Evolutionary conservation across 1,140 invertebrate genomes (phyloP).

Genomic region (Neodiprion virginianus): DNA sequence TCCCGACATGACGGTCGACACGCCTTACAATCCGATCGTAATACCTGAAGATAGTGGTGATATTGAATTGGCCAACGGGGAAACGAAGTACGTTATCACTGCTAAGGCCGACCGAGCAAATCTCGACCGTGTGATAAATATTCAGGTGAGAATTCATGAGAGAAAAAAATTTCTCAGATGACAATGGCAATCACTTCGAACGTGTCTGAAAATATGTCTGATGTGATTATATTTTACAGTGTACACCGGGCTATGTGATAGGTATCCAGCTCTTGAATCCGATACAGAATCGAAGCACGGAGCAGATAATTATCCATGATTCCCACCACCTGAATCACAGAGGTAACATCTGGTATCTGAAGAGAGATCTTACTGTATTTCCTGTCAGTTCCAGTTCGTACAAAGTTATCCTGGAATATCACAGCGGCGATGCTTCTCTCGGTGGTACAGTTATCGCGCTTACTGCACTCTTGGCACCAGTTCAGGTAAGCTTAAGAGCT

Average conservation of each 20-base stretch:
- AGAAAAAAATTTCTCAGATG: neutral
- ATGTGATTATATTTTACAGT: slow-evolving; percentile 65
- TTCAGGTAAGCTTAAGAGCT: slow-evolving; percentile 33
- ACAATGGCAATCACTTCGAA: neutral
- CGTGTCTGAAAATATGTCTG: neutral
- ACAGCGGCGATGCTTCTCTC: slow-evolving; percentile 77
- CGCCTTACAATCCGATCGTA: slow-evolving; percentile 71
- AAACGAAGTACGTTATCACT: slow-evolving; percentile 81
- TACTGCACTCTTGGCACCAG: slow-evolving; percentile 74
- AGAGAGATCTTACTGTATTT: slow-evolving; percentile 84
- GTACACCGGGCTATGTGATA: slow-evolving; percentile 77
- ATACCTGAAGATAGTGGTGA: slow-evolving; percentile 69
- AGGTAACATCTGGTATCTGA: slow-evolving; percentile 77
- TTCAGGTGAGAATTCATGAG: slow-evolving; percentile 44
- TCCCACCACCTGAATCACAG: slow-evolving; percentile 68
- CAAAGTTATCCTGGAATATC: slow-evolving; percentile 81
- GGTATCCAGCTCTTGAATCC: slow-evolving; percentile 87
- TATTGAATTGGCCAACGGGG: slow-evolving; percentile 72
- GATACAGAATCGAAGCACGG: slow-evolving; percentile 85
- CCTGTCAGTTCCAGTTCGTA: slow-evolving; percentile 87
- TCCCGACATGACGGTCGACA: slow-evolving; percentile 69
- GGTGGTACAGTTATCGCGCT: slow-evolving; percentile 85
- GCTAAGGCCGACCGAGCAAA: slow-evolving; percentile 66
- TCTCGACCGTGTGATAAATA: slow-evolving; percentile 61
- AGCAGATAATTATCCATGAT: slow-evolving; percentile 81